phyloP scores from a whole-genome alignment of 2,113 vertebrate genomes.

The Nyctibius bracteatus region DNA sequence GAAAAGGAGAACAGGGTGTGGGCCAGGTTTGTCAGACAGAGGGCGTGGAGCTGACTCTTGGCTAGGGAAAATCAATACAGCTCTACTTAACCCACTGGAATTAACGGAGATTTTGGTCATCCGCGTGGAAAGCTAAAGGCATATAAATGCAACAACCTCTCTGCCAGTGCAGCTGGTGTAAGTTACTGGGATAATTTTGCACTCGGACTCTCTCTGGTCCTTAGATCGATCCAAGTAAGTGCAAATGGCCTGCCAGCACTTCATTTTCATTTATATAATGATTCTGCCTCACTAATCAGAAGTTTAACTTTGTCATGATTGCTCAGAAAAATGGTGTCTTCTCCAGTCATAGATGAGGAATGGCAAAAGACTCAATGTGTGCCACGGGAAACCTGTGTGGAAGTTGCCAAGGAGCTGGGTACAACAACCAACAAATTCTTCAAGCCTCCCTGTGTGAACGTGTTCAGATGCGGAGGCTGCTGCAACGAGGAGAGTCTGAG shows the following conservation, averaged over 20 bases:
- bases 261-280: background rate
- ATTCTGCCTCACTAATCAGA: background rate
- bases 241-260: constrained; percentile 5
- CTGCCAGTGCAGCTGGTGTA: constrained; percentile 22
- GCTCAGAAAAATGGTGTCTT: constrained; percentile 2
- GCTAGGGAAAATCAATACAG: background rate
- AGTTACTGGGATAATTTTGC: constrained; percentile 4
- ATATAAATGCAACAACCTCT: background rate
- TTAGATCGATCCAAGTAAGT: background rate
- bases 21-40: background rate
- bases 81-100: background rate
- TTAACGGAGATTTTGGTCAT: background rate
- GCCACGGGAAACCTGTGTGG: constrained; percentile 91
- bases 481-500: constrained; percentile 91
- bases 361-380: constrained; percentile 95
- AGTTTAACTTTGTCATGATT: background rate
- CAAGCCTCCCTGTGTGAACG: constrained; percentile 93
- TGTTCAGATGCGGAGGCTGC: constrained; percentile 92
- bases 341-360: constrained; percentile 92
- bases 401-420: constrained; percentile 90
- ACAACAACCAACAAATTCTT: constrained; percentile 88
- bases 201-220: background rate
- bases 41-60: background rate
- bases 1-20: background rate
- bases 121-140: background rate